Evolutionary conservation across 2,797 vertebrate genomes (phyloP).

Genomic region (Pantherophis alleghaniensis): DNA sequence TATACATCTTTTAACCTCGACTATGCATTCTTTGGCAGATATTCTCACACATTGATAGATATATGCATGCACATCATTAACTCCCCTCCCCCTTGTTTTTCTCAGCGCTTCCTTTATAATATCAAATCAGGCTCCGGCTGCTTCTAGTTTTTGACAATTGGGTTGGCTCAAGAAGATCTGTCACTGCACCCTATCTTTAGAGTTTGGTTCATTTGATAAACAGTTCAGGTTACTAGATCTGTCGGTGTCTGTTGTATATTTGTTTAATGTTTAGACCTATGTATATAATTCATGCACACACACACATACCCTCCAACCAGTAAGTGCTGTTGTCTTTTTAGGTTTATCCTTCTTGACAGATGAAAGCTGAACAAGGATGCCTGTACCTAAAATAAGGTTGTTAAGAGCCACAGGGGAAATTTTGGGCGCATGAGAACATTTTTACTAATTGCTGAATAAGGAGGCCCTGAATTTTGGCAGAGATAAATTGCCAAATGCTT

Average conservation of each 20-base stretch:
- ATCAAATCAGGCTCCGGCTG: background rate
- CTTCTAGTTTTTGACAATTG: slow-evolving; percentile 4
- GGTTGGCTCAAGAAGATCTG: background rate
- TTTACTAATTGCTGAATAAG: slow-evolving; percentile 35
- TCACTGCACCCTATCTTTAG: background rate
- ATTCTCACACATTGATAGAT: background rate
- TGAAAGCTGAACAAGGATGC: slow-evolving; percentile 35
- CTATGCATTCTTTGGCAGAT: background rate
- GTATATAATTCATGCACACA: slow-evolving; percentile 5
- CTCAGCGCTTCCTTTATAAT: background rate
- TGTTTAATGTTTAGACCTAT: slow-evolving; percentile 18
- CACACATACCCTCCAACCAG: background rate
- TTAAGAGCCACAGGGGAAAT: slow-evolving; percentile 43
- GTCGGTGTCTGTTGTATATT: background rate
- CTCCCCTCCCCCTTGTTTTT: background rate
- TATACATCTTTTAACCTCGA: background rate
- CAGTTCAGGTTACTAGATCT: background rate
- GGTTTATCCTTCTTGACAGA: background rate
- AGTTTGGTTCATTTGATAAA: slow-evolving; percentile 10
- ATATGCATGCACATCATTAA: background rate
- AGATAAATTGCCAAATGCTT: slow-evolving; percentile 31
- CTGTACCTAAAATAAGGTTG: slow-evolving; percentile 15
- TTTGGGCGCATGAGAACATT: slow-evolving; percentile 46
- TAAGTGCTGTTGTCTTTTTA: slow-evolving; percentile 31
- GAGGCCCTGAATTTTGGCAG: slow-evolving; percentile 36